Evolutionary conservation across 2,888 invertebrate genomes (phyloP).

Genomic region (Eumacrocentrus americanus): DNA sequence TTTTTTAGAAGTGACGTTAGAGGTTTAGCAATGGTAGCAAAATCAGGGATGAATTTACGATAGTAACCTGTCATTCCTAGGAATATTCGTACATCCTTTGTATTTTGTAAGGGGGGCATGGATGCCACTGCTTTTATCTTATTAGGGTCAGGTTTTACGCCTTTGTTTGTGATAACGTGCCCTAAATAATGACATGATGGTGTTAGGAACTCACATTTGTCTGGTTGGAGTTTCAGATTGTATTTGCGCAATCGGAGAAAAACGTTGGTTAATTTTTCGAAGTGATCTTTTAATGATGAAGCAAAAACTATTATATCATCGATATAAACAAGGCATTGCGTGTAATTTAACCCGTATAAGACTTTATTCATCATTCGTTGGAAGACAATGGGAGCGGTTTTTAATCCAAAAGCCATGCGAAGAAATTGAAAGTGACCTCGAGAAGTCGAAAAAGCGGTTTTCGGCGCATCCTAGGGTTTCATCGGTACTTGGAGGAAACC

Average conservation of each 20-base stretch:
- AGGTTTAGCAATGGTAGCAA: constrained; percentile 37
- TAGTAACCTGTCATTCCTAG: constrained; percentile 22
- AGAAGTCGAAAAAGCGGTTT: not conserved
- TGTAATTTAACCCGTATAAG: not conserved
- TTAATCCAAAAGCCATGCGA: not conserved
- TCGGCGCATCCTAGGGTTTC: not conserved
- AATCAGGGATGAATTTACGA: constrained; percentile 22
- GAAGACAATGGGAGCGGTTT: not conserved
- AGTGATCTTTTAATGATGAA: not conserved
- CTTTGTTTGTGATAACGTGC: not conserved
- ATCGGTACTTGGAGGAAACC: constrained; percentile 52
- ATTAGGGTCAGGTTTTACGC: not conserved
- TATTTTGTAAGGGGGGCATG: not conserved
- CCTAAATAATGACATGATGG: not conserved
- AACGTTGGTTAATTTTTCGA: not conserved
- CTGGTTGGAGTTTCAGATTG: not conserved
- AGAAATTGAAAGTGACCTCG: not conserved
- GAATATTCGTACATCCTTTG: constrained; percentile 7
- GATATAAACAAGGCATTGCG: not conserved
- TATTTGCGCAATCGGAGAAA: not conserved
- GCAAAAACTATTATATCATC: not conserved
- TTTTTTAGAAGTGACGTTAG: constrained; percentile 33
- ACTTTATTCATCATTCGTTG: not conserved
- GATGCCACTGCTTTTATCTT: not conserved
- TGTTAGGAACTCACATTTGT: not conserved